Base-by-base conservation (phyloP, 2,888 invertebrate genomes). In the Choristoneura rosaceana region DNA sequence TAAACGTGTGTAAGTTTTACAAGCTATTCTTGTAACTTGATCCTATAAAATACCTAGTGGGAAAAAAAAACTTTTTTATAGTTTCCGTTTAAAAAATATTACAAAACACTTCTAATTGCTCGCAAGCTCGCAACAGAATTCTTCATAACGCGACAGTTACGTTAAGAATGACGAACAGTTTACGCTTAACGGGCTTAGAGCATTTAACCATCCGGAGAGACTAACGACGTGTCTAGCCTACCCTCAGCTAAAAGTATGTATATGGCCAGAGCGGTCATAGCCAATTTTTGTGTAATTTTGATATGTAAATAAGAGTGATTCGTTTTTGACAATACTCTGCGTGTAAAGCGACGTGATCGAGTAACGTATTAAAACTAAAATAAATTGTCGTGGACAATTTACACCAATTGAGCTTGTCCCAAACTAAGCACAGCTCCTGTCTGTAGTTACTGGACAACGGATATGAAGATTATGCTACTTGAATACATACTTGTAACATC, bases 121-220 rank as follows among this genome's bases (percentile, higher is more conserved):
- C 12, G 15, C 9, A 58, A 47, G 47, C 71, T 61, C 12, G 15
- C 9, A 58, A 47, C 61, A 71, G 71, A 62, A 71, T 68, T 71
- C 58, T 70, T 65, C 63, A 45, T 33, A 50, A 50, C 38, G 63
- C 45, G 58, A 70, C 71, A 67, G 67, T 62, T 71, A 71, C 45
- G 66, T 61, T 41, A 41, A 63, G 71, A 71, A 71, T 68, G 62
- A 71, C 73, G 59, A 70, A 64, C 65, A 59, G 50, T 70, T 70
- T 60, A 70, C 65, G 59, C 47, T 74, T 55, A 55, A 55, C 55
- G 55, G 55, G 2, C 10, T 52, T 17, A 17, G 17, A 17, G 52
- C 17, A 17, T 15, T 17, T 17, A 17, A 52, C 15, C 38, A 7
- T 5, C n/a, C 1, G n/a, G 47, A 47, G 14, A 4, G 47, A 7